Conservation (phyloP, 2,797 vertebrate genomes). For the Melanotaenia parkinsoni region DNA sequence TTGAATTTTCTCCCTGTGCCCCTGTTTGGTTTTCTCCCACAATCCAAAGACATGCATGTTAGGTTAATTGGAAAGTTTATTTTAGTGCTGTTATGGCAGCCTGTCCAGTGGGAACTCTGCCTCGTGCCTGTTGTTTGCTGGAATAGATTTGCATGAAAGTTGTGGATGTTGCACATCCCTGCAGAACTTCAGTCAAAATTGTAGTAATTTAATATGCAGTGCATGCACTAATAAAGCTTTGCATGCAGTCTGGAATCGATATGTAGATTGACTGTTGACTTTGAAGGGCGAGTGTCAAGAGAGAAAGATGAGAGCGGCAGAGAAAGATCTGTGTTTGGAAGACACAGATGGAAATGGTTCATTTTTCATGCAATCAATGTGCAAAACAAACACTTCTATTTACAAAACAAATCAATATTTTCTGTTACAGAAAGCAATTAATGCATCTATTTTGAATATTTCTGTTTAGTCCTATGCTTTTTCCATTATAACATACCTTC, state of each 20-base stretch:
- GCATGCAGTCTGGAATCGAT: constrained; percentile 27
- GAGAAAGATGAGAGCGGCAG: not conserved
- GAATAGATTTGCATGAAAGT: not conserved
- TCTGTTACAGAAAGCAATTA: not conserved
- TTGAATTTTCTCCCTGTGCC: not conserved
- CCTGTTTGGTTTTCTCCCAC: not conserved
- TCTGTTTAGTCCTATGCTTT: not conserved
- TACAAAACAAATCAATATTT: not conserved
- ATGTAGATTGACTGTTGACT: constrained; percentile 35
- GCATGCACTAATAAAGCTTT: not conserved
- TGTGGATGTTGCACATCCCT: not conserved
- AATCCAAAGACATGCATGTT: not conserved
- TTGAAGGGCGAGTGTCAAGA: constrained; percentile 7
- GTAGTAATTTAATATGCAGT: not conserved
- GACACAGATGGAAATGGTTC: constrained; percentile 18
- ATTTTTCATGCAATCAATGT: constrained; percentile 7
- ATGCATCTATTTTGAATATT: not conserved
- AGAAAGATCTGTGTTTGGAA: constrained; percentile 7
- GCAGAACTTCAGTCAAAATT: not conserved
- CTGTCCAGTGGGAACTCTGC: too few relatives aligned
- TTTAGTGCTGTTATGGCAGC: not conserved
- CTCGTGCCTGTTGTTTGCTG: not conserved
- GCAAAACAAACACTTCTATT: constrained; percentile 1
- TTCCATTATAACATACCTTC: not conserved
- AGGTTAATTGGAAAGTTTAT: not conserved